Percentiles rank a stretch among this genome's conserved stretches.
Conservation (phyloP, 64 coral and sea anemone species). For the Hydrozoanthus tunicans region DNA sequence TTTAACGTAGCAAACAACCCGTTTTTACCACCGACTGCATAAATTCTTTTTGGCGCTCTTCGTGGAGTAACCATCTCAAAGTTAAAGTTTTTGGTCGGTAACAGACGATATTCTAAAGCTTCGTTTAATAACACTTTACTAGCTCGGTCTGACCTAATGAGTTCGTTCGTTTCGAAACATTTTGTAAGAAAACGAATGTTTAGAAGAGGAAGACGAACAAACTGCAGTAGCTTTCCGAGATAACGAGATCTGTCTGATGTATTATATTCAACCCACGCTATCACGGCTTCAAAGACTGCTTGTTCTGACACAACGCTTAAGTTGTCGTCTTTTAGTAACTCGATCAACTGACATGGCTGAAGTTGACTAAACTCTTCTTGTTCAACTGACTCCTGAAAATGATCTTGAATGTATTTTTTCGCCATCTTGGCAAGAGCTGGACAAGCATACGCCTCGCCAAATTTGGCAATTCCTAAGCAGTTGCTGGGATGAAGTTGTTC, state of each 20-base stretch:
- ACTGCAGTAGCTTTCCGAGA: slow-evolving; percentile 71
- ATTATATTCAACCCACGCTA: slow-evolving; percentile 84
- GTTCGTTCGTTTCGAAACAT: slow-evolving; percentile 75
- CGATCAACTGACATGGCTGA: slow-evolving; percentile 57
- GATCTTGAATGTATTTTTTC: slow-evolving; percentile 80
- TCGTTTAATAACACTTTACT: slow-evolving; percentile 76
- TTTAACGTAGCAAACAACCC: slow-evolving; percentile 91
- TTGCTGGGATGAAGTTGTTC: slow-evolving; percentile 87
- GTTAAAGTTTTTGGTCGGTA: slow-evolving; percentile 63
- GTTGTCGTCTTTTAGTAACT: slow-evolving; percentile 83
- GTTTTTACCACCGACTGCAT: slow-evolving; percentile 92
- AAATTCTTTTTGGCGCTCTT: slow-evolving; percentile 74
- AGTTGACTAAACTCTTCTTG: slow-evolving; percentile 85
- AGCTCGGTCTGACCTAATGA: slow-evolving; percentile 76
- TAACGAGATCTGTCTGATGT: slow-evolving; percentile 59
- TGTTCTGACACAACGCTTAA: slow-evolving; percentile 85
- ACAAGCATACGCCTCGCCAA: slow-evolving; percentile 84
- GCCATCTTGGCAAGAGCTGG: slow-evolving; percentile 71
- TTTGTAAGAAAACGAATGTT: slow-evolving; percentile 71
- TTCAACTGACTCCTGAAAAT: slow-evolving; percentile 79
- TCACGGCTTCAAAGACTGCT: slow-evolving; percentile 86
- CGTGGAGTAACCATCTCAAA: slow-evolving; percentile 50
- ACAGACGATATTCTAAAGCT: slow-evolving; percentile 72
- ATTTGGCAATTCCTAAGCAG: slow-evolving; percentile 85
- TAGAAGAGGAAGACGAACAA: slow-evolving; percentile 70